Evolutionary conservation across 1,140 invertebrate species (phyloP).

Genomic region (Belonocnema kinseyi): DNA sequence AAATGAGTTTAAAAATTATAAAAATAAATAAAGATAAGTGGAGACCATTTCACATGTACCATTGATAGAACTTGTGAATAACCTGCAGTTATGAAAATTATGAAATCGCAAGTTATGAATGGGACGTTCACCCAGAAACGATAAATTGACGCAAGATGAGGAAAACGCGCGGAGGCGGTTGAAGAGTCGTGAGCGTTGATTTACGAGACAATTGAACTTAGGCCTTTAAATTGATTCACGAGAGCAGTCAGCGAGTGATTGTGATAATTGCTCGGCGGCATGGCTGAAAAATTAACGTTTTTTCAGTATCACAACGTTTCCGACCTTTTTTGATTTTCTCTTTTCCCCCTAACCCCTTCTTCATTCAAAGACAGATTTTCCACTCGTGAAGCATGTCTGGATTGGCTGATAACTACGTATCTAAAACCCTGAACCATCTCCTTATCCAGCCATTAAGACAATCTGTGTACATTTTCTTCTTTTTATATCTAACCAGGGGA

Average conservation of each 20-base stretch:
- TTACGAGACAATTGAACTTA: slow-evolving; percentile 46
- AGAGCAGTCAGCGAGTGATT: slow-evolving; percentile 32
- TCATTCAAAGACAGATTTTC: background rate
- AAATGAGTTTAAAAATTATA: too few relatives aligned
- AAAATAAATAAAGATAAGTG: too few relatives aligned
- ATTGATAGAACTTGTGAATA: slow-evolving; percentile 32
- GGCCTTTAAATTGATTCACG: slow-evolving; percentile 44
- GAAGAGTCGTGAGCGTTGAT: slow-evolving; percentile 34
- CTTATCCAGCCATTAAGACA: slow-evolving; percentile 6
- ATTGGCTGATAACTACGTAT: background rate
- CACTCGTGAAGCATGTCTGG: background rate
- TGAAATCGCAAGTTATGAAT: slow-evolving; percentile 29
- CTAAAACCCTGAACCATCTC: slow-evolving; percentile 21
- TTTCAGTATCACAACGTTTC: slow-evolving; percentile 32
- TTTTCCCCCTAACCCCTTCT: background rate
- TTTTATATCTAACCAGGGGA: background rate
- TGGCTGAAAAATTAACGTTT: slow-evolving; percentile 42
- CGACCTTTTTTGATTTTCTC: background rate
- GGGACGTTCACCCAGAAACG: slow-evolving; percentile 29
- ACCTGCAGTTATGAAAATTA: slow-evolving; percentile 31
- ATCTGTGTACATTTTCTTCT: slow-evolving; percentile 19
- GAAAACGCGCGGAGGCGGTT: slow-evolving; percentile 24
- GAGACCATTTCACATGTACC: background rate
- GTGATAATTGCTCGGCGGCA: slow-evolving; percentile 40
- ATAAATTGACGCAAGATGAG: slow-evolving; percentile 27